Percentiles rank a stretch among this genome's conserved stretches.
These are phyloP conservation scores for Bedellia somnulentella DNA, from an alignment of 2,888 invertebrate species.

Conservation along the genomic window DNA sequence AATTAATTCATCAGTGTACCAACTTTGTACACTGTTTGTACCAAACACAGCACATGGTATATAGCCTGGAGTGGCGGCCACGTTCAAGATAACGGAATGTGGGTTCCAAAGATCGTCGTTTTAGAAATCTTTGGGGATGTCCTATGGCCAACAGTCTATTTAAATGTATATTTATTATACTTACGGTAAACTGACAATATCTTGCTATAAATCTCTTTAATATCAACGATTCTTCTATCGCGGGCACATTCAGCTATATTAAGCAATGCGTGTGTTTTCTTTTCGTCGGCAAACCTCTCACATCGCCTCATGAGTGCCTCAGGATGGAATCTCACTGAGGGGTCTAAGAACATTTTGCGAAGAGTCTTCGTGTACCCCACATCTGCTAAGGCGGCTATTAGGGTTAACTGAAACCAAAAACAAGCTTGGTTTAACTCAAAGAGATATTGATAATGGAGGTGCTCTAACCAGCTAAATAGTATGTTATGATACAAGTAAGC, in stretches of 20 bases:
- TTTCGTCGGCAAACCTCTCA: constrained; percentile 40
- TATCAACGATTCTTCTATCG: constrained; percentile 31
- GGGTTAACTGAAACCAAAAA: constrained; percentile 27
- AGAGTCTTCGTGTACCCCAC: constrained; percentile 51
- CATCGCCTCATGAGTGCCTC: constrained; percentile 54
- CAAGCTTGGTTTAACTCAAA: background rate
- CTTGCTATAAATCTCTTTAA: constrained; percentile 36
- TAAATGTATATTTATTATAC: constrained; percentile 14
- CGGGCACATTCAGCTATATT: constrained; percentile 29
- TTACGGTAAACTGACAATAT: constrained; percentile 55
- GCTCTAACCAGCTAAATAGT: background rate
- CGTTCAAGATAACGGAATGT: no score
- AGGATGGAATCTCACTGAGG: constrained; percentile 51
- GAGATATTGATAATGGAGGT: no score
- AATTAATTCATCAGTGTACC: no score
- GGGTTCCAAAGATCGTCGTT: no score
- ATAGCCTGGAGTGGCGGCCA: no score
- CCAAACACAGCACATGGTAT: no score
- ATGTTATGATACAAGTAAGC: no score
- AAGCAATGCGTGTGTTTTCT: constrained; percentile 28
- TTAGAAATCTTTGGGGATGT: no score
- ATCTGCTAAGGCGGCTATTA: constrained; percentile 57
- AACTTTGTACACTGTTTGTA: no score
- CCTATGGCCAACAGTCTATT: no score
- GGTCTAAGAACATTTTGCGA: constrained; percentile 50